Evolutionary conservation across 2,113 vertebrate genomes (phyloP).

Genomic region (Catharus bicknelli): DNA sequence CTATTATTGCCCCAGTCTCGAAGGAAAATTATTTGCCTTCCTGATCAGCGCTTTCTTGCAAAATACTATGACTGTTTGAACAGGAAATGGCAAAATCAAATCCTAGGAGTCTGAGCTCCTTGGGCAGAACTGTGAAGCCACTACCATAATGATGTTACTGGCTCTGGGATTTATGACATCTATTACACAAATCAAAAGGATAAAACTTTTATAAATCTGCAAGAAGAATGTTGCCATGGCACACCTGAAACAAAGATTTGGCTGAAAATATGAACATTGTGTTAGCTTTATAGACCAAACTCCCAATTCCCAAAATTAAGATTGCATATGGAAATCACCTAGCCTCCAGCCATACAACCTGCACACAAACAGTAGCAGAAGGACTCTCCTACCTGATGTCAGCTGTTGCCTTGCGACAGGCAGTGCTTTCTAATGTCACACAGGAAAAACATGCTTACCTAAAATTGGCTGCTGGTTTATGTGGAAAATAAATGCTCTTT

Average conservation of each 20-base stretch:
- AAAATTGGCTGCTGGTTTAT: neutral
- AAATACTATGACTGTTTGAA: neutral
- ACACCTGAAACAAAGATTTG: neutral
- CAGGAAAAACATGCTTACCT: neutral
- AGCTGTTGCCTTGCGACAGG: neutral
- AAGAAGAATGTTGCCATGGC: neutral
- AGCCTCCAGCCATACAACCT: neutral
- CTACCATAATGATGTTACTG: neutral
- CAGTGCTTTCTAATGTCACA: neutral
- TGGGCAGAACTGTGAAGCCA: neutral
- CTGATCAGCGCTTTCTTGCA: neutral
- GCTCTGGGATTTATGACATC: neutral
- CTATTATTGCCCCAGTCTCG: neutral
- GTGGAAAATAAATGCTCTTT: neutral
- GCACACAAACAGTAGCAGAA: neutral
- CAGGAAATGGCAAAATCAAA: neutral
- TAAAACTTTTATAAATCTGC: neutral
- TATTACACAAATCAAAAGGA: neutral
- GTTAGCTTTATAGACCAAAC: neutral
- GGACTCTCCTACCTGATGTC: neutral
- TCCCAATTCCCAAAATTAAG: neutral
- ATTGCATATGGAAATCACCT: neutral
- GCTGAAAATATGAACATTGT: neutral
- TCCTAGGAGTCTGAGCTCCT: neutral
- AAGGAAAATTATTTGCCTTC: neutral